Evolutionary conservation across 2,113 vertebrate genomes (phyloP).

Genomic region (Catagonus wagneri): DNA sequence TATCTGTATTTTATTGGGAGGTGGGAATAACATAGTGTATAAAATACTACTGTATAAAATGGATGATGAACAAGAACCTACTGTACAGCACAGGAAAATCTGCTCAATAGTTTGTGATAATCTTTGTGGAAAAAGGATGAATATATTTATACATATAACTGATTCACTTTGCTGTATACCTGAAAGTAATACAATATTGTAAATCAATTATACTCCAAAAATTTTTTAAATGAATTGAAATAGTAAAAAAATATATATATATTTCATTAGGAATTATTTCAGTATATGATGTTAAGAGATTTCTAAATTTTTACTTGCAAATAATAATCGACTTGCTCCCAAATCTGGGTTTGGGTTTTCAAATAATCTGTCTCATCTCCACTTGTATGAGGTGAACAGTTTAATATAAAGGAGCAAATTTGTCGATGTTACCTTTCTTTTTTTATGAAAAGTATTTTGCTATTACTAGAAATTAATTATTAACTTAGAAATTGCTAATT

Average conservation of each 20-base stretch:
- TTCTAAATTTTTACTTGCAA: not conserved
- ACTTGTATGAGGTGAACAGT: not conserved
- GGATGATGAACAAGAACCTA: too few species aligned
- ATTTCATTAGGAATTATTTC: not conserved
- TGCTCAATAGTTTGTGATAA: too few species aligned
- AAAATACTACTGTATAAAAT: too few species aligned
- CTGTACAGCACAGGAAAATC: too few species aligned
- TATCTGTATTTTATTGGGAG: not conserved
- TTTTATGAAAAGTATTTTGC: not conserved
- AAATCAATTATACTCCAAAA: too few species aligned
- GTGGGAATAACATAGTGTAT: too few species aligned
- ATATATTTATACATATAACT: too few species aligned
- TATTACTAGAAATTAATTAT: not conserved
- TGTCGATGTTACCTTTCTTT: not conserved
- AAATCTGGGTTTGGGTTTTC: not conserved
- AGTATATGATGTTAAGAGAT: not conserved
- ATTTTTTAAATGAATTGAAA: too few species aligned
- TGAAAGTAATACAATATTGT: too few species aligned
- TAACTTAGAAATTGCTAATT: not conserved
- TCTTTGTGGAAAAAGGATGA: too few species aligned
- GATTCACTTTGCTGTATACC: too few species aligned
- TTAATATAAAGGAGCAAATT: not conserved
- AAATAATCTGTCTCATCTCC: not conserved
- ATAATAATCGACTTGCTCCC: not conserved
- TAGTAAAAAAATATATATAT: not conserved